These are phyloP conservation scores for Diogma glabrata DNA, from an alignment of 2,888 invertebrate species.

Conservation along the genomic window DNA sequence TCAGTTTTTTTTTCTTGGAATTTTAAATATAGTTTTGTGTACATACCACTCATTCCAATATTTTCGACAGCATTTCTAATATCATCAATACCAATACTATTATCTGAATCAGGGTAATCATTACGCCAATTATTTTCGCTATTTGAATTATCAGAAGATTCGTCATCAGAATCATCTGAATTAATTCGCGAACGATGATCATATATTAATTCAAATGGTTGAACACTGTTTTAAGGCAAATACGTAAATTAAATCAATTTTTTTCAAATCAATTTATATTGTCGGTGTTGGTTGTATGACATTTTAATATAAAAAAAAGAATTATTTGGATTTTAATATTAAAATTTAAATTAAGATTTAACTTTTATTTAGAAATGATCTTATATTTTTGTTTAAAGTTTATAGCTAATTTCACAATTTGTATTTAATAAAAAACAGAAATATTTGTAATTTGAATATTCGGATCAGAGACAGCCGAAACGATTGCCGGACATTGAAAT, in stretches of 20 bases:
- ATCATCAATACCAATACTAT: constrained; percentile 35
- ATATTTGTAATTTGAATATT: too few species aligned
- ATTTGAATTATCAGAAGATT: constrained; percentile 61
- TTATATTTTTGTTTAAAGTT: too few species aligned
- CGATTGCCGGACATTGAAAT: too few species aligned
- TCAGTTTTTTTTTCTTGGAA: too few species aligned
- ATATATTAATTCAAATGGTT: constrained; percentile 27
- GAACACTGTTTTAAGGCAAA: constrained; percentile 25
- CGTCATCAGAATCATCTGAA: constrained; percentile 35
- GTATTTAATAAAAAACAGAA: too few species aligned
- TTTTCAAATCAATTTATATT: neutral
- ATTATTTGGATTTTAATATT: neutral
- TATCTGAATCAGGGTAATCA: constrained; percentile 61
- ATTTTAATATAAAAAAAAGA: neutral
- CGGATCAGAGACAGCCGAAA: too few species aligned
- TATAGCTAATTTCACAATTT: too few species aligned
- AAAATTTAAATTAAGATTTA: neutral
- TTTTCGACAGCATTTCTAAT: constrained; percentile 47
- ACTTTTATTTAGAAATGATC: too few species aligned
- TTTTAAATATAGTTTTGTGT: too few species aligned
- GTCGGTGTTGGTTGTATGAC: neutral
- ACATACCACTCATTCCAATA: constrained; percentile 31
- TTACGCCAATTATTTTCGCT: constrained; percentile 66
- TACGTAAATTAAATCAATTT: neutral
- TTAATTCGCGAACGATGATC: constrained; percentile 30